Base-by-base conservation (phyloP, 2,888 invertebrate species). In the Tyria jacobaeae region DNA sequence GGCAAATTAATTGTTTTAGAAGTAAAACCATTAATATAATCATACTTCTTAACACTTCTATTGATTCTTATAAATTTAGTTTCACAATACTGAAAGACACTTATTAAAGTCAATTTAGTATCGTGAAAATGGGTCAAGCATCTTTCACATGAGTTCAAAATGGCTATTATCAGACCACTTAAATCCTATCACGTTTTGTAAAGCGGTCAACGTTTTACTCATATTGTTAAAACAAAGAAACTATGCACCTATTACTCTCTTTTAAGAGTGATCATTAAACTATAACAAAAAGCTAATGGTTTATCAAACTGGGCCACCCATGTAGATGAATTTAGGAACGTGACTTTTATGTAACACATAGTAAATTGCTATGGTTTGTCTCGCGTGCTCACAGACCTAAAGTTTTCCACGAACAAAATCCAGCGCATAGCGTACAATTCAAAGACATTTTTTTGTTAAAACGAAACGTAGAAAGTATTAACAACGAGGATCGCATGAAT, bases 251-350 rank as follows among this genome's bases (percentile, higher is more conserved):
- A 85, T 87, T 87, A 85, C 86, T 69, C 73, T 73, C 76, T 80
- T 82, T 88, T 84, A 83, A 86, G 76, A 81, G 80, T 80, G 84
- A 85, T 84, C 90, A 89, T 91, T 90, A 90, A 90, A 88, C 79
- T 74, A 80, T 82, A 79, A 86, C 80, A 89, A 91, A 92, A 92
- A 91, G 78, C 84, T 88, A 91, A 91, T 90, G 85, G 84, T 86
- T n/a, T 86, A 87, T 85, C 89, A 83, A 86, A 83, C 79, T 70
- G 79, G 92, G 81, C 92, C 93, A 92, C 93, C 93, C 93, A 92
- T 87, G 93, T 80, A 80, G 92, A 82, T 79, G 84, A 84, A 87
- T 88, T 89, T 83, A 75, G 84, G 83, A 86, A 87, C 89, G 88
- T 86, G 87, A 87, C 81, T 81, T 87, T 86, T 81, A 86, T 87